Percentiles rank a stretch among this genome's conserved stretches.
Evolutionary conservation across 2,113 vertebrate genomes (phyloP).

Genomic region (Pterophyllum scalare): DNA sequence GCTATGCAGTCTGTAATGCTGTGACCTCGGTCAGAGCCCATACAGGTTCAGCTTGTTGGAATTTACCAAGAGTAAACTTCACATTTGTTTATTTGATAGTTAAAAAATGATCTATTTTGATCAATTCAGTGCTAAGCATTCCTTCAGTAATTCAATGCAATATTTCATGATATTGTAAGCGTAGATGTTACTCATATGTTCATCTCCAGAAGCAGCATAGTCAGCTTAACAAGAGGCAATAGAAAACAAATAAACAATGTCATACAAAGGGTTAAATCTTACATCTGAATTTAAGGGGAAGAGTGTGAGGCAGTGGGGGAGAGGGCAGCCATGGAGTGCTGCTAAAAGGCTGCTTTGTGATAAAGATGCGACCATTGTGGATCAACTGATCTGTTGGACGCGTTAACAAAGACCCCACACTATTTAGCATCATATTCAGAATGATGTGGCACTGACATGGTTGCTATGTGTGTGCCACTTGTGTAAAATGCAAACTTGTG

Average conservation of each 20-base stretch:
- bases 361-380: not conserved
- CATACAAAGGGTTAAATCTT: not conserved
- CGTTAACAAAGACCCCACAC: not conserved
- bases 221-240: not conserved
- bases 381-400: not conserved
- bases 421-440: not conserved
- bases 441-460: not conserved
- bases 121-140: not conserved
- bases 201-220: not conserved
- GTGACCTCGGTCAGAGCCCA: conserved; percentile 56
- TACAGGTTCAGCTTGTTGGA: conserved; percentile 6
- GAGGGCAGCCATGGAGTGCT: not conserved
- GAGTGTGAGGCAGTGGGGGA: not conserved
- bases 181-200: too few relatives aligned
- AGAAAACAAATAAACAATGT: not conserved
- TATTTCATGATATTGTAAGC: not conserved
- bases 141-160: not conserved
- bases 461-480: too few relatives aligned
- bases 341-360: not conserved
- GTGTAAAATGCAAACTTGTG: too few relatives aligned
- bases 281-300: not conserved
- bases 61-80: too few relatives aligned
- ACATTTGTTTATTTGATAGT: not conserved
- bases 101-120: not conserved
- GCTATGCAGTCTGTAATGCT: conserved; percentile 38